Conservation (phyloP, 2,888 invertebrate genomes). For the Amphipyra berbera region DNA sequence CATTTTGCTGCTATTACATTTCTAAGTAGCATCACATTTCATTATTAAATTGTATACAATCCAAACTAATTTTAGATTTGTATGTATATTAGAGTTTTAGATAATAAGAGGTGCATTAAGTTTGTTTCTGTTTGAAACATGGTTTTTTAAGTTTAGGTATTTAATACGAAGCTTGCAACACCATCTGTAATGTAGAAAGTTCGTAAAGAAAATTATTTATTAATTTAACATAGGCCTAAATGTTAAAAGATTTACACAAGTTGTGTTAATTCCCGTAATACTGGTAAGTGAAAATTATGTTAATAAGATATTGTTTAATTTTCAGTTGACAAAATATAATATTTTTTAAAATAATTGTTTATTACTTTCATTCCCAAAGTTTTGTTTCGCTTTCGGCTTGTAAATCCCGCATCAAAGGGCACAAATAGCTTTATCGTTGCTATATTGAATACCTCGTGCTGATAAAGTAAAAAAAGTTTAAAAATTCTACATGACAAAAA, state of each 20-base stretch:
- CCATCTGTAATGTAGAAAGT: constrained; percentile 58
- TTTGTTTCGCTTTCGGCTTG: background rate
- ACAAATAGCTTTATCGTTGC: too few relatives aligned
- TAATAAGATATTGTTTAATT: constrained; percentile 86
- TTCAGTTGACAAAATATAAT: constrained; percentile 89
- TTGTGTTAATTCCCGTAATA: constrained; percentile 84
- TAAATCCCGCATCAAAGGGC: too few relatives aligned
- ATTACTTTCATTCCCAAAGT: constrained; percentile 46
- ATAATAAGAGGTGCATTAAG: constrained; percentile 82
- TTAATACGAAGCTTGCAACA: constrained; percentile 59
- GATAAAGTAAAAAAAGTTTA: too few relatives aligned
- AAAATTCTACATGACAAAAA: too few relatives aligned
- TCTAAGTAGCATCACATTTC: constrained; percentile 59
- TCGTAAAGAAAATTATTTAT: constrained; percentile 71
- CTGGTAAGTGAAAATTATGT: constrained; percentile 81
- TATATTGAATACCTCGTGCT: too few relatives aligned
- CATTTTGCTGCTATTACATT: constrained; percentile 40
- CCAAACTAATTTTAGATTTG: constrained; percentile 72
- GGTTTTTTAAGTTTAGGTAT: constrained; percentile 68
- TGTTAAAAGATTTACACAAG: constrained; percentile 75
- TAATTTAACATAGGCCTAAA: constrained; percentile 77
- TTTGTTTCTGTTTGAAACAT: constrained; percentile 73
- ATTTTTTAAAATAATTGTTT: constrained; percentile 75
- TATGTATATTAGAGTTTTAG: constrained; percentile 86
- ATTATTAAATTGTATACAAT: constrained; percentile 49